Evolutionary conservation across 2,797 vertebrate genomes (phyloP).

Genomic region (Delichon dasypus): DNA sequence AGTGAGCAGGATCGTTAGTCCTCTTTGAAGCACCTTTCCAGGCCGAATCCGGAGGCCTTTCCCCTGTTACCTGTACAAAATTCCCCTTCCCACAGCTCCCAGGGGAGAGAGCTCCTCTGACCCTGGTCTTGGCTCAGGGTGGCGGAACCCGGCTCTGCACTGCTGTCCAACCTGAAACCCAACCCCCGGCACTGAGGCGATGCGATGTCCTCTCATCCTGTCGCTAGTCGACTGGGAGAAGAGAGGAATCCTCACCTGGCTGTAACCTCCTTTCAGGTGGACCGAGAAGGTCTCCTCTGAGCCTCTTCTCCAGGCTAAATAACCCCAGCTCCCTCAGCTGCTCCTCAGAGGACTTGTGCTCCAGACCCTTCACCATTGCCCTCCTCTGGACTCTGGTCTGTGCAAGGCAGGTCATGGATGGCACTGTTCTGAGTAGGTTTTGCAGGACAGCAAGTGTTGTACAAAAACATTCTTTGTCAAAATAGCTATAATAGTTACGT

Average conservation of each 20-base stretch:
- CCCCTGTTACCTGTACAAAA: neutral
- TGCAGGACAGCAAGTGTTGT: neutral
- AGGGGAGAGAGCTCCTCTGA: no score
- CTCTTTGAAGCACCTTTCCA: no score
- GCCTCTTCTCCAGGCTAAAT: neutral
- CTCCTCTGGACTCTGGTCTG: neutral
- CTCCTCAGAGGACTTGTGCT: neutral
- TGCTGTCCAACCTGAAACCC: neutral
- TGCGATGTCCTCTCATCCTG: neutral
- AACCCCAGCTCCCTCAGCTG: neutral
- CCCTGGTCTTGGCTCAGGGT: no score
- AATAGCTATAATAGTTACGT: neutral
- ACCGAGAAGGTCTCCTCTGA: neutral
- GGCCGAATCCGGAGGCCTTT: neutral
- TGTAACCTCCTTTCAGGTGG: neutral
- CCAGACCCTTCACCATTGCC: neutral
- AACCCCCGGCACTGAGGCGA: neutral
- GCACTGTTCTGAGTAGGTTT: neutral
- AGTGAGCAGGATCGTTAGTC: accelerated
- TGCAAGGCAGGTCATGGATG: neutral
- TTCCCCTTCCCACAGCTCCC: accelerated
- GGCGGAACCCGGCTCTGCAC: neutral
- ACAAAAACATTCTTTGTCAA: neutral
- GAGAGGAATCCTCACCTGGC: neutral
- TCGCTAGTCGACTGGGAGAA: neutral